Evolutionary conservation across 2,888 invertebrate species (phyloP), one percentile per base, ranked within the genome.

Genomic region (Rapana venosa): DNA sequence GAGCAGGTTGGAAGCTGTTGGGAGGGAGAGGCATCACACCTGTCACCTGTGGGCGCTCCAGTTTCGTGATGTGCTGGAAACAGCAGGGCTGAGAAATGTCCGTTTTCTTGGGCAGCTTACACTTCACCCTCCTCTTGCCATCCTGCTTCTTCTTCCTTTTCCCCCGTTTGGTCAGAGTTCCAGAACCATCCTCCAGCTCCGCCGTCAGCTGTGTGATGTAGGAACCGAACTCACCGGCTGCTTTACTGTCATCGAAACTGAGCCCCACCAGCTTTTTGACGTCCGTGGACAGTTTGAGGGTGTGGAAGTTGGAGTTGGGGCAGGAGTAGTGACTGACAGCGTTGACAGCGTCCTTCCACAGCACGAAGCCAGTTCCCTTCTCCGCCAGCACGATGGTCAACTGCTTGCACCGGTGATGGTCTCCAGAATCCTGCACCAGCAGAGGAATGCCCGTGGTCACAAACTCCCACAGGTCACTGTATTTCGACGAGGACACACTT

Each of bases 21-120:
- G 92, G 92, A 47, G 90, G 91, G 47, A 91, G 89, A 4, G 89
- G n/a, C 30, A 61, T 8, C 22, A 66, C 79, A 0, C 85, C 87
- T 0, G 47, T 56, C 22, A 90, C 30, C 83, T 86, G 92, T 11
- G 93, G 93, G 30, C 93, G 91, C 91, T 98, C 97, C 85, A 98
- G 97, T 93, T 97, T 97, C 87, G 98, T 98, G 92, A 98, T 97
- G 96, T 98, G 98, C 93, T 98, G 97, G 96, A 98, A 98, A 95
- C 98, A 98, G 95, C 98, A 98, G 0, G 98, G 98, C 95, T 97
- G 97, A 85, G 98, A 98, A 93, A 98, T 98, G 96, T 98, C 98
- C 91, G 97, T 97, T 96, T 98, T 98, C 87, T 97, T 97, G 32
- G 98, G 98, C 91, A 97, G 96, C 81, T 95, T 96, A 90, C 95